phyloP scores from a whole-genome alignment of 1,140 invertebrate genomes.

The Pseudomyrmex flavicornis region DNA sequence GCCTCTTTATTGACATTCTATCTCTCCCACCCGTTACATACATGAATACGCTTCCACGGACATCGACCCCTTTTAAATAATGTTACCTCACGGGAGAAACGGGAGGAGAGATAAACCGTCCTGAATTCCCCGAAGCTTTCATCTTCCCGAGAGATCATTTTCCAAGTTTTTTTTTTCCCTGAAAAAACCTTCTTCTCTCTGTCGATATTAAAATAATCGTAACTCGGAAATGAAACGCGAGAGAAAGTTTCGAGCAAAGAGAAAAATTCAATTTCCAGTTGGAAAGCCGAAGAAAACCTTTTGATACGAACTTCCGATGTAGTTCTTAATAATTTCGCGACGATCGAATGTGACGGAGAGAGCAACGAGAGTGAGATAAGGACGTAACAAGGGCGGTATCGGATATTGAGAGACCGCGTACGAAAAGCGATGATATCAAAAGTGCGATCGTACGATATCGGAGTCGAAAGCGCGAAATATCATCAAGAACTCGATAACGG shows the following conservation, averaged over 20 bases:
- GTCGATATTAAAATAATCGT: too few species aligned
- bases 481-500: constrained; percentile 13
- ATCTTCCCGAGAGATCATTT: background rate
- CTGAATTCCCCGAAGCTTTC: background rate
- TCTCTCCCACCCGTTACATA: constrained; percentile 50
- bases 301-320: background rate
- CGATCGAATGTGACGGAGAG: background rate
- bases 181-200: background rate
- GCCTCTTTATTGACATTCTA: constrained; percentile 70
- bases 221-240: too few species aligned
- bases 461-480: constrained; percentile 4
- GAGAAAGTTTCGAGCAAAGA: too few species aligned
- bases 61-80: constrained; percentile 67
- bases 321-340: background rate
- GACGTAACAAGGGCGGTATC: background rate
- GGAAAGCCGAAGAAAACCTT: background rate
- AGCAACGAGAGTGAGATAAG: background rate
- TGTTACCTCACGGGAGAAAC: constrained; percentile 48
- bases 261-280: background rate
- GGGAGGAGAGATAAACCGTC: constrained; percentile 7
- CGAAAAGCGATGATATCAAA: background rate
- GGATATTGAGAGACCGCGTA: background rate
- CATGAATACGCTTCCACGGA: constrained; percentile 63
- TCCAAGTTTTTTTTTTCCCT: background rate
- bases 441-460: constrained; percentile 7